Evolutionary conservation across 2,797 vertebrate genomes (phyloP).

Genomic region (Chelmon rostratus): DNA sequence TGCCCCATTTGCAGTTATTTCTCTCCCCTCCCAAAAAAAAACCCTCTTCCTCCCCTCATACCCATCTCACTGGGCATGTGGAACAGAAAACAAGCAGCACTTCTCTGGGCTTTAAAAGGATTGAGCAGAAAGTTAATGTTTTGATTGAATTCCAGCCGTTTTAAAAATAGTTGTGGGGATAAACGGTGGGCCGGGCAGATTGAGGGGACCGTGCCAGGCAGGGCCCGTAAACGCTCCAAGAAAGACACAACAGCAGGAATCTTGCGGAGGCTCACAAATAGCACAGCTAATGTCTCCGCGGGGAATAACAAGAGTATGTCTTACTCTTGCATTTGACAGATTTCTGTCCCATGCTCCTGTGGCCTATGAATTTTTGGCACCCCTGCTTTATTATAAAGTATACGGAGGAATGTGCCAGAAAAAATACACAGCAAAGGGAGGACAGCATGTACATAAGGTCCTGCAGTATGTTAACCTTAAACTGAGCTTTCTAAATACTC

Average conservation of each 20-base stretch:
- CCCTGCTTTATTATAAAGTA: conserved; percentile 58
- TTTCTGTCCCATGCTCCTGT: conserved; percentile 77
- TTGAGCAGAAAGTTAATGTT: conserved; percentile 78
- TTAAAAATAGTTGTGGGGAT: conserved; percentile 85
- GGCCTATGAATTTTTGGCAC: conserved; percentile 67
- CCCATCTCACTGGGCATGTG: conserved; percentile 66
- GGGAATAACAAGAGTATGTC: conserved; percentile 65
- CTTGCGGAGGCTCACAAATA: conserved; percentile 70
- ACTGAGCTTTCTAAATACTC: conserved; percentile 5
- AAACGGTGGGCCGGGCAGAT: conserved; percentile 73
- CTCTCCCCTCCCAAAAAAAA: neutral
- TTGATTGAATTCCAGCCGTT: conserved; percentile 85
- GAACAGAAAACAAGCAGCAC: conserved; percentile 74
- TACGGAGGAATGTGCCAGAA: conserved; percentile 62
- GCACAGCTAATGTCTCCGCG: conserved; percentile 63
- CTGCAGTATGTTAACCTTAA: conserved; percentile 22
- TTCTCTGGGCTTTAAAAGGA: conserved; percentile 81
- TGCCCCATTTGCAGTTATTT: conserved; percentile 24
- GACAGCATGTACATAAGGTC: conserved; percentile 28
- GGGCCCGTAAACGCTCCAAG: conserved; percentile 66
- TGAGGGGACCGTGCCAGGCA: conserved; percentile 67
- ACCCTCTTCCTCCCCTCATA: conserved; percentile 28
- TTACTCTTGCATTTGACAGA: conserved; percentile 71
- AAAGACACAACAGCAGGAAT: conserved; percentile 67
- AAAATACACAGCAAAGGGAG: conserved; percentile 39